Conservation (phyloP, 2,888 invertebrate genomes). For the Phorcus lineatus region DNA sequence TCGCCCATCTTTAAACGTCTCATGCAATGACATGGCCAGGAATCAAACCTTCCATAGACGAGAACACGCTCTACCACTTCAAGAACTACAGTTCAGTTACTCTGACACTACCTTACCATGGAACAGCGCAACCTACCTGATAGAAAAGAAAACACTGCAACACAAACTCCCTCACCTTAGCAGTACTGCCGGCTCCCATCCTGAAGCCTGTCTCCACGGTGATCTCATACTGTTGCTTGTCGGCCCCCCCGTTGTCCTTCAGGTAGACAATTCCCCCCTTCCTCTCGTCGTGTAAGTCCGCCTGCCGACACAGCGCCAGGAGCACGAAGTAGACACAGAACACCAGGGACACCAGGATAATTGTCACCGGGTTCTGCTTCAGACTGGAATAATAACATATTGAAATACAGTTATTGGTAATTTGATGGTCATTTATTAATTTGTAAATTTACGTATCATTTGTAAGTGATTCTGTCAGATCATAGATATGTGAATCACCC, state of each 20-base stretch:
- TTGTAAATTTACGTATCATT: too few relatives aligned
- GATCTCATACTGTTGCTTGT: constrained; percentile 72
- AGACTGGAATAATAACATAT: constrained; percentile 49
- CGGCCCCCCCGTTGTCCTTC: constrained; percentile 68
- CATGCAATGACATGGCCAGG: too few relatives aligned
- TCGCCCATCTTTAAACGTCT: too few relatives aligned
- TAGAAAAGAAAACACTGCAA: too few relatives aligned
- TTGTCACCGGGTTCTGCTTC: constrained; percentile 62
- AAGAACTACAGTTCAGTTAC: too few relatives aligned
- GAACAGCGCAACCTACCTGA: too few relatives aligned
- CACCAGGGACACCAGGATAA: constrained; percentile 57
- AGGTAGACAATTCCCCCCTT: constrained; percentile 68
- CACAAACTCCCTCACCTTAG: too few relatives aligned
- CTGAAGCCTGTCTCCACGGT: constrained; percentile 73
- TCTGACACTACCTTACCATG: too few relatives aligned
- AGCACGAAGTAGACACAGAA: constrained; percentile 62
- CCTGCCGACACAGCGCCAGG: constrained; percentile 57
- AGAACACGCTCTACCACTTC: too few relatives aligned
- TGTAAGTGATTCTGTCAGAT: too few relatives aligned
- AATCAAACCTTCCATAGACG: too few relatives aligned
- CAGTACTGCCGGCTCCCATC: constrained; percentile 73
- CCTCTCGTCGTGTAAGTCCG: constrained; percentile 62
- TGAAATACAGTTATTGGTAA: background rate
- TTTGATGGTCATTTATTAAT: background rate
- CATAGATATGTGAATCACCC: too few relatives aligned